Evolutionary conservation across 2,888 invertebrate genomes (phyloP).

Genomic region (Orthonevra nobilis): DNA sequence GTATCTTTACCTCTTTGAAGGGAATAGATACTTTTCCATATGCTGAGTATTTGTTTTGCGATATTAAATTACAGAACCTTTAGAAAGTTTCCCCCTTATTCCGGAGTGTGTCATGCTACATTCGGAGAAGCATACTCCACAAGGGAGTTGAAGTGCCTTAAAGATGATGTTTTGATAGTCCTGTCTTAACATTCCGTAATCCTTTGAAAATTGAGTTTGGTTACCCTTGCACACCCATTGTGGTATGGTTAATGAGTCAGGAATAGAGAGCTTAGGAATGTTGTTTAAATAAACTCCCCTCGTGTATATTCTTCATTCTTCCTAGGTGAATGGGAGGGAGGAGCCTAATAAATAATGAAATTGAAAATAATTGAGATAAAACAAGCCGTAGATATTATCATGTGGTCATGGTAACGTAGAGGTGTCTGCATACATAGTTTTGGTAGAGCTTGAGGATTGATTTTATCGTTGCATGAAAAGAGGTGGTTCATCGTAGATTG

Average conservation of each 20-base stretch:
- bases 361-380: too few species aligned
- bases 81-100: conserved; percentile 7
- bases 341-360: too few species aligned
- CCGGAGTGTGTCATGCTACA: not conserved
- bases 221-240: not conserved
- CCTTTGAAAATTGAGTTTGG: not conserved
- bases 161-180: conserved; percentile 17
- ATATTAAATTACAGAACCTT: conserved; percentile 41
- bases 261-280: too few species aligned
- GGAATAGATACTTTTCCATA: conserved; percentile 15
- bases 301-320: too few species aligned
- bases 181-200: conserved; percentile 16
- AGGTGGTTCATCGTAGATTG: too few species aligned
- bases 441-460: too few species aligned
- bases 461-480: too few species aligned
- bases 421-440: too few species aligned
- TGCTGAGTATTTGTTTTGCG: conserved; percentile 29
- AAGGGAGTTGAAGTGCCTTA: conserved; percentile 23
- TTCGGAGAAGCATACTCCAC: not conserved
- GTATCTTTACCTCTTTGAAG: not conserved
- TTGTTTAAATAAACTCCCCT: too few species aligned
- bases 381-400: too few species aligned
- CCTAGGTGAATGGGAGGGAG: too few species aligned
- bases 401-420: too few species aligned
- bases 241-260: not conserved